Percentiles rank a stretch among this genome's conserved stretches.
phyloP scores from a whole-genome alignment of 1,140 invertebrate species.

The Lepeophtheirus salmonis region DNA sequence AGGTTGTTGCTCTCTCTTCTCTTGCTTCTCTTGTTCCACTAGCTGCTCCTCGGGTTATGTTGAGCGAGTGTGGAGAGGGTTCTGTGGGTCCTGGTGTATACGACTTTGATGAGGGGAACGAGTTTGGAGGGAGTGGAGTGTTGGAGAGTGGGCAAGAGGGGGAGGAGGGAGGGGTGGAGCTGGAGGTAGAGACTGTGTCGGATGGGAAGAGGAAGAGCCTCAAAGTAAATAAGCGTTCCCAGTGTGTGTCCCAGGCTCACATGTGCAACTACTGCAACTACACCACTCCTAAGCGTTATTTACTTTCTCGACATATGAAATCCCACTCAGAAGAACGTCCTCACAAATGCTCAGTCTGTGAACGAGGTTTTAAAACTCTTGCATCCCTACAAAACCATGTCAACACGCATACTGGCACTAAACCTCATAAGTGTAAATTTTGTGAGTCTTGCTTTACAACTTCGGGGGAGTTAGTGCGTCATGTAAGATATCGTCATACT shows the following conservation, averaged over 20 bases:
- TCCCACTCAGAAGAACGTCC: conserved; percentile 83
- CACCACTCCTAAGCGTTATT: conserved; percentile 52
- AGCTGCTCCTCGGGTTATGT: background rate
- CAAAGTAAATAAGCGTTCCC: no score
- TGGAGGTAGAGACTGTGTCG: no score
- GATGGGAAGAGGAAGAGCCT: no score
- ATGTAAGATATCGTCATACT: conserved; percentile 77
- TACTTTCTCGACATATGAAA: conserved; percentile 63
- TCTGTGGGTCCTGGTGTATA: conserved; percentile 37
- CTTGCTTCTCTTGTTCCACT: no score
- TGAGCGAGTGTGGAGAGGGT: conserved; percentile 17
- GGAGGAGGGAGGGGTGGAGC: no score
- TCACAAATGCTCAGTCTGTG: conserved; percentile 83
- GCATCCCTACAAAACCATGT: conserved; percentile 85
- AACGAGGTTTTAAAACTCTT: conserved; percentile 80
- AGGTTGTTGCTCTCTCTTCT: no score
- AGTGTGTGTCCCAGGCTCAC: conserved; percentile 44
- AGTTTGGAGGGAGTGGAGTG: conserved; percentile 32
- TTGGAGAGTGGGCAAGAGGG: background rate
- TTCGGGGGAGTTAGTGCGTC: conserved; percentile 77
- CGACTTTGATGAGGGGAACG: conserved; percentile 39
- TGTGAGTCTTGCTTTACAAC: conserved; percentile 87
- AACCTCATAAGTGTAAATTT: conserved; percentile 70
- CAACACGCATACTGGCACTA: conserved; percentile 81
- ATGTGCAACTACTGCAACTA: conserved; percentile 81